Evolutionary conservation across 2,888 invertebrate genomes (phyloP).

Genomic region (Prosopocoilus inquinatus): DNA sequence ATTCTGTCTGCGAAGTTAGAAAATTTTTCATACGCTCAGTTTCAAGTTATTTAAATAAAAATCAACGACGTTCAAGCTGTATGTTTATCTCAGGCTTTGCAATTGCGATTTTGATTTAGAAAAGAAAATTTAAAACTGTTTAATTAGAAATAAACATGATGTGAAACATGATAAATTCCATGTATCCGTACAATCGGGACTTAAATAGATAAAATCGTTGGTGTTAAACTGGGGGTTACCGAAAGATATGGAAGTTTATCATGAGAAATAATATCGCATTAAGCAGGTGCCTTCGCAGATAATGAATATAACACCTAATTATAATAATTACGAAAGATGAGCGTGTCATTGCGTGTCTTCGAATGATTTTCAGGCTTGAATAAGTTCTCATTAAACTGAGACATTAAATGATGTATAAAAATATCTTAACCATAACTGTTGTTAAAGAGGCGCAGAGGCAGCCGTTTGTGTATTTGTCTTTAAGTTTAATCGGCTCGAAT

Average conservation of each 20-base stretch:
- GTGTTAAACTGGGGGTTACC: background rate
- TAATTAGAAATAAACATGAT: too few relatives aligned
- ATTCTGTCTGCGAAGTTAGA: too few relatives aligned
- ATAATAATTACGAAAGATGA: conserved; percentile 28
- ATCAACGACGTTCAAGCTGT: too few relatives aligned
- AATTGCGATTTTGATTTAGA: too few relatives aligned
- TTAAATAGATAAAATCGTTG: background rate
- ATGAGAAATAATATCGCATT: conserved; percentile 27
- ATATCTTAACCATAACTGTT: conserved; percentile 23
- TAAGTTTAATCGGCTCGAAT: conserved; percentile 26
- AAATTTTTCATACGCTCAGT: too few relatives aligned
- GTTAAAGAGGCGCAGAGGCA: conserved; percentile 23
- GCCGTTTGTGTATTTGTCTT: conserved; percentile 32
- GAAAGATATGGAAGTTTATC: conserved; percentile 14
- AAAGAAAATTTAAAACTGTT: too few relatives aligned
- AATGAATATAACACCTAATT: conserved; percentile 31
- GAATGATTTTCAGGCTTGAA: conserved; percentile 22
- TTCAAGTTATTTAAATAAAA: too few relatives aligned
- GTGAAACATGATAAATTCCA: too few relatives aligned
- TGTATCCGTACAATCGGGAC: too few relatives aligned
- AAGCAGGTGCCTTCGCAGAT: conserved; percentile 31
- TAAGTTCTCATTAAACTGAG: conserved; percentile 9
- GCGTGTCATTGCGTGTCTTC: conserved; percentile 29
- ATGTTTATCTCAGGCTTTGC: too few relatives aligned
- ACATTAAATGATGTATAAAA: conserved; percentile 20